phyloP scores from a whole-genome alignment of 2,888 invertebrate genomes.

The Tanytarsus gracilentus region DNA sequence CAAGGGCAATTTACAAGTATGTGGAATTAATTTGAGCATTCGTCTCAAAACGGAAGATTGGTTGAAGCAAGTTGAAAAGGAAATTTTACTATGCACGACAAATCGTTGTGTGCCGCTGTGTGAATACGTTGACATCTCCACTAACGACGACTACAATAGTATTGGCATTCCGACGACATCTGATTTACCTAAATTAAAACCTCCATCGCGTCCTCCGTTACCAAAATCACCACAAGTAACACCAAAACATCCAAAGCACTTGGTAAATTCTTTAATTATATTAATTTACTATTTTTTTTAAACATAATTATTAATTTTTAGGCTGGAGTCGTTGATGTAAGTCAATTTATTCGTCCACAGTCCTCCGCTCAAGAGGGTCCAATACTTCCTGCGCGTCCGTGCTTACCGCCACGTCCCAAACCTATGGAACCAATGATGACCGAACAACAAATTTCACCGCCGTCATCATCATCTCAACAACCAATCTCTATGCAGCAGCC shows the following conservation, averaged over 20 bases:
- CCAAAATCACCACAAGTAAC: slow-evolving; percentile 48
- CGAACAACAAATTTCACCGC: slow-evolving; percentile 12
- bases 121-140: slow-evolving; percentile 39
- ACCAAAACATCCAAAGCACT: slow-evolving; percentile 44
- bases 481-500: not conserved
- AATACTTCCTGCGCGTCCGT: slow-evolving; percentile 31
- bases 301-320: slow-evolving; percentile 43
- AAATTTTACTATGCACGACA: slow-evolving; percentile 73
- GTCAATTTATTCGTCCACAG: slow-evolving; percentile 35
- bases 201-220: slow-evolving; percentile 48
- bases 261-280: slow-evolving; percentile 41
- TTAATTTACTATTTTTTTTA: slow-evolving; percentile 36
- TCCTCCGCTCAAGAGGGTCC: slow-evolving; percentile 34
- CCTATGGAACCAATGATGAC: slow-evolving; percentile 5
- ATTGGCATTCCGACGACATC: slow-evolving; percentile 46
- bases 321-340: slow-evolving; percentile 43
- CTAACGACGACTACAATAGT: slow-evolving; percentile 32
- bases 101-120: slow-evolving; percentile 76
- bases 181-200: slow-evolving; percentile 39
- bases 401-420: slow-evolving; percentile 16
- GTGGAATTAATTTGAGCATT: slow-evolving; percentile 58
- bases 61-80: slow-evolving; percentile 70
- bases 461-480: slow-evolving; percentile 15
- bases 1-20: slow-evolving; percentile 49
- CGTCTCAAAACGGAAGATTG: slow-evolving; percentile 77